Conservation (phyloP, 2,888 invertebrate species). For the Diadegma fenestrale region DNA sequence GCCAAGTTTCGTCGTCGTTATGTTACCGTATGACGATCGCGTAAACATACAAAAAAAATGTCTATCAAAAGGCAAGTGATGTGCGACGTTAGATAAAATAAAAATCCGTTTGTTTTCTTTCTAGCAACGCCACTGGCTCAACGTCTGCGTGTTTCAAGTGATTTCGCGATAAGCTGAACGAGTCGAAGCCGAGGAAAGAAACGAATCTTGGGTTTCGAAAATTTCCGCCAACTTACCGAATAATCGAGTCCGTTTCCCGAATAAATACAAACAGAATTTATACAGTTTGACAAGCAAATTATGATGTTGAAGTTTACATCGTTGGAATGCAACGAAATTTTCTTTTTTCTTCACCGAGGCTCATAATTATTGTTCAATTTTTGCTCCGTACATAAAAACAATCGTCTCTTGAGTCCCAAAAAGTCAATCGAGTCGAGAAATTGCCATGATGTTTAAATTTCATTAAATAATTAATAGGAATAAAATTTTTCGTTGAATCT, state of each 20-base stretch:
- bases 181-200: not conserved
- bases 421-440: too few species aligned
- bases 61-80: not conserved
- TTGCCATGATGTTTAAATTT: too few species aligned
- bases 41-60: not conserved
- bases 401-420: too few species aligned
- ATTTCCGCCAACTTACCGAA: not conserved
- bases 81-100: conserved; percentile 5
- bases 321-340: too few species aligned
- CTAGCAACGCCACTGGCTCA: not conserved
- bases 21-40: not conserved
- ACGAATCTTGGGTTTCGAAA: not conserved
- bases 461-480: too few species aligned
- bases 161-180: not conserved
- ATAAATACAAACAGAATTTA: too few species aligned
- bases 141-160: not conserved
- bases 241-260: not conserved
- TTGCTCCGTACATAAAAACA: too few species aligned
- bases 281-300: too few species aligned
- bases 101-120: not conserved
- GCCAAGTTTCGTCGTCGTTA: conserved; percentile 14
- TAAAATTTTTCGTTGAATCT: too few species aligned
- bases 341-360: too few species aligned
- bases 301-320: too few species aligned
- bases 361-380: too few species aligned